Conservation (phyloP, 1,140 invertebrate species). For the Sycobia sp. region DNA sequence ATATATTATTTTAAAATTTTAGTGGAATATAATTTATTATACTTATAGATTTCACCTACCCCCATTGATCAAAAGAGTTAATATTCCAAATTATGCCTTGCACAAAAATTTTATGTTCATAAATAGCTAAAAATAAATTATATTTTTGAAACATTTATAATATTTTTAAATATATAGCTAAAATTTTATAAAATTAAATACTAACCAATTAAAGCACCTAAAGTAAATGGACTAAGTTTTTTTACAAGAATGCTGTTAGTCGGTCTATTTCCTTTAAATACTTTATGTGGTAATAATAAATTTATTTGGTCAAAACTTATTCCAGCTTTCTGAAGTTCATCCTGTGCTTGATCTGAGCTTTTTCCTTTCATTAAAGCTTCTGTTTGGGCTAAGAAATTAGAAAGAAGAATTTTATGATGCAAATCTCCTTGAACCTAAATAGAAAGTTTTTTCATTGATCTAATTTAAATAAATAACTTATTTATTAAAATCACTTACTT, state of each 20-base stretch:
- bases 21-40: constrained; percentile 27
- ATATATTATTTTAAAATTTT: constrained; percentile 25
- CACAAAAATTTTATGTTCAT: constrained; percentile 99
- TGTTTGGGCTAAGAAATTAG: constrained; percentile 98
- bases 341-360: constrained; percentile 74
- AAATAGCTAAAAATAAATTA: constrained; percentile 75
- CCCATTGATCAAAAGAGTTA: constrained; percentile 99
- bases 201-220: constrained; percentile 94
- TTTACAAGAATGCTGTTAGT: constrained; percentile 97
- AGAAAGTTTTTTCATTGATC: neutral
- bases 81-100: constrained; percentile 99
- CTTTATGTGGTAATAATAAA: constrained; percentile 92
- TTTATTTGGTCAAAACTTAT: constrained; percentile 74
- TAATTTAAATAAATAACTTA: neutral
- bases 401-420: constrained; percentile 87
- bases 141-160: constrained; percentile 20
- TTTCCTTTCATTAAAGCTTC: constrained; percentile 96
- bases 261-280: constrained; percentile 96
- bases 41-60: constrained; percentile 66
- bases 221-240: constrained; percentile 89
- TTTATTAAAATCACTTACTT: constrained; percentile 62
- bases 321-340: constrained; percentile 76
- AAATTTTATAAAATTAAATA: constrained; percentile 38
- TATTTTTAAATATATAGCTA: constrained; percentile 15
- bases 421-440: constrained; percentile 56